Evolutionary conservation across 2,113 vertebrate species (phyloP), one percentile per base, ranked within the genome.

Genomic region (Sialia sialis): DNA sequence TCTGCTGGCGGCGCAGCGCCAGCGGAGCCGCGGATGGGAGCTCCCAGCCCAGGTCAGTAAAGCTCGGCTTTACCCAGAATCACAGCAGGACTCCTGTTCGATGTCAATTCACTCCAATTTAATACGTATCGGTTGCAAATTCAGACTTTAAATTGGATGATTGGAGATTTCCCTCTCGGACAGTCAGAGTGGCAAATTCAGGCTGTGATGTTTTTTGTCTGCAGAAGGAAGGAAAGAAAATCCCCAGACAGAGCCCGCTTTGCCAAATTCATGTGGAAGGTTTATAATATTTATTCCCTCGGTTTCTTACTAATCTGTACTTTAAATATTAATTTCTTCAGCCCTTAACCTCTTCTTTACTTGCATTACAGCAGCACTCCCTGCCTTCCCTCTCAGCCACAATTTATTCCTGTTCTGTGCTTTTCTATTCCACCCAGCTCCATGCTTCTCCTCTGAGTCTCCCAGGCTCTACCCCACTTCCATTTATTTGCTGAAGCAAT

Each of bases 91-190:
- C 22, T 39, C 48, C 0, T 0, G 1, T 1, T 20, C 26, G 69
- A 52, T 20, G 4, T 0, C 10, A 0, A 0, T 22, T 55, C 46
- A 2, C 36, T 1, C 27, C 21, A 0, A 16, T 27, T 68, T 27
- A 15, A 55, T 52, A 8, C 11, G 3, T 21, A 18, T 8, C 6
- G 6, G 10, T 3, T 13, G 36, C 17, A 44, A 11, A 48, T 48
- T 25, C 1, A 62, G 68, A 11, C 21, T 63, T 60, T 34, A 7
- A 27, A 80, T 41, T 9, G 2, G 5, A 32, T 6, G 4, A 51
- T 27, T 23, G 30, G 20, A 26, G 27, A 5, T 62, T 52, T 16
- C 10, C 19, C 30, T 14, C 44, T n/a, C 10, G 16, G 77, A 10
- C 11, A 16, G 17, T 5, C 16, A 9, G 39, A 44, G 21, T 10